These are phyloP conservation scores for Hexactinellida sp. DNA, from an alignment of 37 sponge, comb jelly and placozoan species.

Conservation along the genomic window DNA sequence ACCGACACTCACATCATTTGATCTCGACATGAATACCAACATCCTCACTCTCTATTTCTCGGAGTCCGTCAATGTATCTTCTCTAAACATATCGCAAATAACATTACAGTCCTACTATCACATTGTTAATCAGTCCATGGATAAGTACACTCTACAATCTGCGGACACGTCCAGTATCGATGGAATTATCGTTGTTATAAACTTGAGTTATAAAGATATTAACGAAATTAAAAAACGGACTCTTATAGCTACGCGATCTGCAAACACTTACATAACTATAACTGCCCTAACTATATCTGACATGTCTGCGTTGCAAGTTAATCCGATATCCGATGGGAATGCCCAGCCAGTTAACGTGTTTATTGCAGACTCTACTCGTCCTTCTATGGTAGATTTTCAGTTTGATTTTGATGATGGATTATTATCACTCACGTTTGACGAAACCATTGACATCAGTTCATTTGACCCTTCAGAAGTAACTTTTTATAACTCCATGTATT, in stretches of 20 bases:
- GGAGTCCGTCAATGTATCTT: conserved; percentile 46
- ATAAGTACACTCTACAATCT: conserved; percentile 32
- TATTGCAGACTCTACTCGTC: conserved; percentile 40
- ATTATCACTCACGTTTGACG: conserved; percentile 60
- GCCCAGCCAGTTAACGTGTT: conserved; percentile 26
- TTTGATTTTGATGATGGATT: conserved; percentile 67
- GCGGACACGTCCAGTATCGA: conserved; percentile 44
- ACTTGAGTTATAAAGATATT: conserved; percentile 40
- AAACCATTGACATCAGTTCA: conserved; percentile 59
- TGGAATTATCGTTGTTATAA: conserved; percentile 44
- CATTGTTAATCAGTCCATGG: background rate
- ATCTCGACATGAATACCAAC: conserved; percentile 53
- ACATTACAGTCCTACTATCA: conserved; percentile 32
- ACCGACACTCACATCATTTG: conserved; percentile 43
- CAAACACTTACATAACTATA: conserved; percentile 48
- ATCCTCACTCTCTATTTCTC: conserved; percentile 45
- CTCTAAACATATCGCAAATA: conserved; percentile 34
- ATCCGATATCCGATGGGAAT: conserved; percentile 23
- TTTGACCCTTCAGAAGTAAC: conserved; percentile 32
- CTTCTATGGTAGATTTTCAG: conserved; percentile 40
- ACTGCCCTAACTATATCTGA: conserved; percentile 28
- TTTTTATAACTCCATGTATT: conserved; percentile 33
- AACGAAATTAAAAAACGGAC: conserved; percentile 52
- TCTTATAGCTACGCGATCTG: conserved; percentile 33
- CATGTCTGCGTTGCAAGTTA: conserved; percentile 42